Base-by-base conservation (phyloP, 1,140 invertebrate genomes). In the Heliothis subflexa region DNA sequence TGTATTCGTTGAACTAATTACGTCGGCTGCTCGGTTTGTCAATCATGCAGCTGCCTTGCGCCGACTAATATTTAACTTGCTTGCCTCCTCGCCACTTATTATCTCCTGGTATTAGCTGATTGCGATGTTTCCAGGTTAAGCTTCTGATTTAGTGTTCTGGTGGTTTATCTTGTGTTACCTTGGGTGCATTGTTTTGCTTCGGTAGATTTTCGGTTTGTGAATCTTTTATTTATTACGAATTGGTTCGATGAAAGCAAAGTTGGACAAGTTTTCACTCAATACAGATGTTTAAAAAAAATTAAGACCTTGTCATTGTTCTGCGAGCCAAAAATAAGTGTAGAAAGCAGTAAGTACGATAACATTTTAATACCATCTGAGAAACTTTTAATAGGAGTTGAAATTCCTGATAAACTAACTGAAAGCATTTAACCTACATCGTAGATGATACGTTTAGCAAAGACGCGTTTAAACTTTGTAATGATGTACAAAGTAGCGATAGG, bases 1-100 rank as follows among this genome's bases (percentile, higher is more conserved):
- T 85, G 85, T 87, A 87, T 84, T 83, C 88, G 83, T 81, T 75
- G 86, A 89, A 88, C 88, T 90, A 91, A 91, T 91, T 89, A 88
- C 85, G 81, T 84, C 82, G 85, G 82, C 83, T 90, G 88, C 88
- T 90, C 88, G 86, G 88, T 88, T 88, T 89, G 89, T 91, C 89
- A 90, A 89, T 90, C 88, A 88, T 88, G 87, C 86, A 87, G 66
- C 79, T 62, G 78, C 76, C 79, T 49, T 50, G 79, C 64, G 62
- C 78, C 66, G 50, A 80, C 86, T 91, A 88, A 91, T 91, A 89
- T 90, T 91, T 90, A 89, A 91, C 85, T 91, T 84, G 78, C 81
- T 86, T 87, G 79, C 78, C 85, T 79, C 80, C 72, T 71, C 73
- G 78, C 81, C 71, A 66, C 81, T 68, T 75, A 62, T 75, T 62